Evolutionary conservation across 2,113 vertebrate genomes (phyloP), one percentile per base, ranked within the genome.

Genomic region (Chitala chitala): DNA sequence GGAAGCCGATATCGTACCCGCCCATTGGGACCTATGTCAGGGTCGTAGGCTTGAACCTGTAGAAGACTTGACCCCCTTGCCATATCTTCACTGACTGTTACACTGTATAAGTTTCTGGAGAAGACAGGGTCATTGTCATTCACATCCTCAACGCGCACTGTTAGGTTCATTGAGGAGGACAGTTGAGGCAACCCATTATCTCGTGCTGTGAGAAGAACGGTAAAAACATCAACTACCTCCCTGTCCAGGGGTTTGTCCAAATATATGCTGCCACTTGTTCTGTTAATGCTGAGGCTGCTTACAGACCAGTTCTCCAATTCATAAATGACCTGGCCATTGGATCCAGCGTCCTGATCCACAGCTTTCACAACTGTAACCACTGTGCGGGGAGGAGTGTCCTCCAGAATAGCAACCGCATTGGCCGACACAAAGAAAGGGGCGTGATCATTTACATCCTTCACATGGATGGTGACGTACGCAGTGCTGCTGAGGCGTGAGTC

Each of bases 381-480:
- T n/a, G 86, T 81, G 73, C 83, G 78, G 51, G 83, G 64, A 1
- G 78, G 72, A 22, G 81, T 63, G 64, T 91, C 85, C 61, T 92
- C 90, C 31, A 80, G 78, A 77, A 89, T 38, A 10, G n/a, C 26
- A 55, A 86, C 68, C 36, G 50, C 81, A 33, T 31, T 42, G 10
- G 74, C 69, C 29, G 87, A 88, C 42, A 78, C 73, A 69, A 92
- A 89, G 58, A 73, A 4, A 0, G 90, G 90, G 5, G 84, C 72
- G 29, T 90, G 91, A 81, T 91, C 90, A 26, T 92, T 92, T 63
- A 89, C 76, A 64, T 92, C 89, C 15, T 79, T 69, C n/a, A 86
- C 78, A 6, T 78, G 44, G 55, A 91, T 51, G 5, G 63, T 59
- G 13, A 89, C 75, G 42, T 24, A 46, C 0, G 78, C 78, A 3